A percentile compares a stretch with the other conserved stretches of the same genome.
phyloP scores from a whole-genome alignment of 2,797 vertebrate genomes.

The Eleutherodactylus coqui region DNA sequence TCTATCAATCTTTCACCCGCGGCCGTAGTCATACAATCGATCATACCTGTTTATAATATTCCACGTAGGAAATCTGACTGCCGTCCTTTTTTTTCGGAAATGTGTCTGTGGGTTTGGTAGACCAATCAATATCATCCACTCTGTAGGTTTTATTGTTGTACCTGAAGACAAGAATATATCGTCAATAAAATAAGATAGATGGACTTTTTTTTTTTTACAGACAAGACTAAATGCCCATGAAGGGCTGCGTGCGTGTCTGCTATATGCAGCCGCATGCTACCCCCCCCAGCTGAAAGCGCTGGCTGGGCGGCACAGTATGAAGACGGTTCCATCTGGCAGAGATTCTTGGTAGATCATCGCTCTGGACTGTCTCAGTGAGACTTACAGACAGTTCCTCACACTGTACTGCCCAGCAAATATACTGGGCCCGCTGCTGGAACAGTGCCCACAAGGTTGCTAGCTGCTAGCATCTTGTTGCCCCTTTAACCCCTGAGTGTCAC shows the following conservation, averaged over 20 bases:
- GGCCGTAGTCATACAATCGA: neutral
- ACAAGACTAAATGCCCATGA: neutral
- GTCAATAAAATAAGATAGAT: neutral
- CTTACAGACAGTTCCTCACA: neutral
- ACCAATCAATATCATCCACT: constrained; percentile 73
- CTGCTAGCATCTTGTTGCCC: neutral
- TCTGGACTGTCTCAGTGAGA: neutral
- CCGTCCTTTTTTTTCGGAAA: constrained; percentile 71
- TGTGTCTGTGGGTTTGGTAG: constrained; percentile 67
- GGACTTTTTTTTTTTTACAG: neutral
- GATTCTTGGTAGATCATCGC: neutral
- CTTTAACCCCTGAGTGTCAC: neutral
- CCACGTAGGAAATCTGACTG: constrained; percentile 67
- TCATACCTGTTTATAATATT: constrained; percentile 73
- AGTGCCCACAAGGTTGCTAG: neutral
- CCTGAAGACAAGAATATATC: constrained; percentile 61
- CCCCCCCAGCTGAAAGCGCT: too few relatives aligned
- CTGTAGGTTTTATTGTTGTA: constrained; percentile 76
- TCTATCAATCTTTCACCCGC: neutral
- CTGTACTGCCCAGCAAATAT: too few relatives aligned
- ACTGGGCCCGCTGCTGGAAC: too few relatives aligned
- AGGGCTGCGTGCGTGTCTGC: neutral
- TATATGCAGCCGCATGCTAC: neutral
- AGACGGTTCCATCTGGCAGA: too few relatives aligned
- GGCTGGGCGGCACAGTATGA: too few relatives aligned